Evolutionary conservation across 2,797 vertebrate genomes (phyloP).

Genomic region (Liasis olivaceus): DNA sequence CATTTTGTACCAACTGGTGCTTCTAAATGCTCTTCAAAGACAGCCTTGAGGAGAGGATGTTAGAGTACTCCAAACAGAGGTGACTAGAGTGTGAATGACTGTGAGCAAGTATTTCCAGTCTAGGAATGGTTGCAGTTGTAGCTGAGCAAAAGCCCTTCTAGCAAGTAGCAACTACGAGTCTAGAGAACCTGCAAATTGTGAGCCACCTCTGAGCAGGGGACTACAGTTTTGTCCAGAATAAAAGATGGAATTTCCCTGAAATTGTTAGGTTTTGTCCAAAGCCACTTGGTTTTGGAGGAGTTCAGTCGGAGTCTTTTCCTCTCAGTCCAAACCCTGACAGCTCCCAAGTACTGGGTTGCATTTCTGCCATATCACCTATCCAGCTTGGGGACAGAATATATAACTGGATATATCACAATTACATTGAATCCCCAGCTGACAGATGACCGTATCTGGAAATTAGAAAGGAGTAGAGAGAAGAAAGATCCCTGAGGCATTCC

Average conservation of each 20-base stretch:
- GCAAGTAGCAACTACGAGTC: neutral
- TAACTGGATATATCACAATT: neutral
- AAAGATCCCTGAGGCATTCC: neutral
- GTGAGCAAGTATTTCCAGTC: neutral
- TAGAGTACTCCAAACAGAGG: neutral
- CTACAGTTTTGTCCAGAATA: neutral
- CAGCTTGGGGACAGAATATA: neutral
- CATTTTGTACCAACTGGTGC: neutral
- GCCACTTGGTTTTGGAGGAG: neutral
- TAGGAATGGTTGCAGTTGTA: neutral
- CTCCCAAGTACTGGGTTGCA: neutral
- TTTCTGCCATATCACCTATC: neutral
- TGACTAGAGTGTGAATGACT: neutral
- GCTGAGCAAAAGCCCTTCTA: neutral
- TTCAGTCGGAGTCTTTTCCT: neutral
- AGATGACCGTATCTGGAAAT: neutral
- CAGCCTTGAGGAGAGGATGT: neutral
- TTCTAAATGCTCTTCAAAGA: neutral
- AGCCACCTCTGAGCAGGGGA: neutral
- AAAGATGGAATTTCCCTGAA: neutral
- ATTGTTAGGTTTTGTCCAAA: neutral
- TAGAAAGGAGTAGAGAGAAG: neutral
- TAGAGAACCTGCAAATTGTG: neutral
- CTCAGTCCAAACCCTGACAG: neutral
- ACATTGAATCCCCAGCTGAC: neutral